Percentiles rank a stretch among this genome's conserved stretches.
Evolutionary conservation across 2,888 invertebrate genomes (phyloP).

Genomic region (Troides oblongomaculatus): DNA sequence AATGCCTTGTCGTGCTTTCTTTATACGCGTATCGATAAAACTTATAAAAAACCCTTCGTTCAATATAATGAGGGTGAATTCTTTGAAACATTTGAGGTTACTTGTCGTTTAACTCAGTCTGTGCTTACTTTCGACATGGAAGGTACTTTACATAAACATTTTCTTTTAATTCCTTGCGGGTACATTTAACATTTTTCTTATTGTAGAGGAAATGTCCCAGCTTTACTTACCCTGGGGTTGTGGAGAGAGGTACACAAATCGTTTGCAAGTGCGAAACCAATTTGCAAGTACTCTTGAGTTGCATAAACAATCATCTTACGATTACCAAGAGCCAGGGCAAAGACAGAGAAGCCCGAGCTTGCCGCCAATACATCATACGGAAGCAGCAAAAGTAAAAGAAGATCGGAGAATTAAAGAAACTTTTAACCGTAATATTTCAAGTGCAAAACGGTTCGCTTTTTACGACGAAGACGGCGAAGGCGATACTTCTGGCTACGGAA

Average conservation of each 20-base stretch:
- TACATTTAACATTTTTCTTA: constrained; percentile 12
- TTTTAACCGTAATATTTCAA: constrained; percentile 65
- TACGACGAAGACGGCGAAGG: constrained; percentile 82
- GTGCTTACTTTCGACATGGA: constrained; percentile 58
- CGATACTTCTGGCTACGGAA: constrained; percentile 91
- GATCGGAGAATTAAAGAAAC: constrained; percentile 52
- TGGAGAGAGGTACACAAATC: constrained; percentile 69
- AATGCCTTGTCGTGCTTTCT: constrained; percentile 34
- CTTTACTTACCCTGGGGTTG: constrained; percentile 89
- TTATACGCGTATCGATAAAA: constrained; percentile 70
- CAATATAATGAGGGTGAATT: constrained; percentile 52
- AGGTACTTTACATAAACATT: constrained; percentile 43
- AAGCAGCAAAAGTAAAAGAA: constrained; percentile 59
- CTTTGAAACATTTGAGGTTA: constrained; percentile 52
- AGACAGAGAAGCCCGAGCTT: constrained; percentile 83
- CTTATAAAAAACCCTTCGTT: constrained; percentile 61
- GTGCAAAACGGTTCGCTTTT: constrained; percentile 70
- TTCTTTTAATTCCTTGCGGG: not conserved
- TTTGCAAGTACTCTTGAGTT: constrained; percentile 73
- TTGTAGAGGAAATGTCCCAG: constrained; percentile 89
- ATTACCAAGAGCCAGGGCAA: constrained; percentile 67
- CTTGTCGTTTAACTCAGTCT: constrained; percentile 54
- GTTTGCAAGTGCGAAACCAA: constrained; percentile 68
- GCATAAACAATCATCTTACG: constrained; percentile 66
- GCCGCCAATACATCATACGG: constrained; percentile 81